Evolutionary conservation across 2,113 vertebrate species (phyloP).

Genomic region (Grammomys dolichurus): DNA sequence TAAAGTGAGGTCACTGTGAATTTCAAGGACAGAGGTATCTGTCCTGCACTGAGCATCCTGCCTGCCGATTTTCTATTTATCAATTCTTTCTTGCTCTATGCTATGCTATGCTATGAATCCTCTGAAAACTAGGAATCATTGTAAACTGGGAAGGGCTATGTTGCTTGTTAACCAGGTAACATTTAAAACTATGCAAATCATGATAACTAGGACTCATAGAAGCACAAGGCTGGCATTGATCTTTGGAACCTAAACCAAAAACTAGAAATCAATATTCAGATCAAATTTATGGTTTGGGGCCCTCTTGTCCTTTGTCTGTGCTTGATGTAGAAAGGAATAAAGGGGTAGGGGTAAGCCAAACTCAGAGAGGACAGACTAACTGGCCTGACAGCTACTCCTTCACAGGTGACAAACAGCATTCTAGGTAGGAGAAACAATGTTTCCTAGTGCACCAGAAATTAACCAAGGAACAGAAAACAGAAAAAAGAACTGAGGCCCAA

Average conservation of each 20-base stretch:
- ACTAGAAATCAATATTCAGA: not conserved
- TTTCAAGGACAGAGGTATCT: not conserved
- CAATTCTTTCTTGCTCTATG: not conserved
- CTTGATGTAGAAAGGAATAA: not conserved
- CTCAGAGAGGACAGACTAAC: not conserved
- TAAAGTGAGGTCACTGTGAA: not conserved
- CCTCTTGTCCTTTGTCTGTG: not conserved
- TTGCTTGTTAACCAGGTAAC: not conserved
- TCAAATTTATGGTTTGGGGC: not conserved
- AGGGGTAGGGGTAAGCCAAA: not conserved
- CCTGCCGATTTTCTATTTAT: not conserved
- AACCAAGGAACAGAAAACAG: not conserved
- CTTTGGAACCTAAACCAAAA: slow-evolving; percentile 38
- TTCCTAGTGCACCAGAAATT: not conserved
- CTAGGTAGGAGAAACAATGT: not conserved
- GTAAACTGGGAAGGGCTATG: slow-evolving; percentile 3
- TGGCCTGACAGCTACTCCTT: not conserved
- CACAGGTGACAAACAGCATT: slow-evolving; percentile 37
- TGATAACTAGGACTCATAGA: slow-evolving; percentile 15
- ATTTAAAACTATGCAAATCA: not conserved
- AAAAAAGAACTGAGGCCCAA: not conserved
- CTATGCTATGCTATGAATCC: not conserved
- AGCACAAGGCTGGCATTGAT: not conserved
- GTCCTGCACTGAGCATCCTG: not conserved
- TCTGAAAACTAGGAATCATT: not conserved